Evolutionary conservation across 2,797 vertebrate genomes (phyloP).

Genomic region (Alcedo atthis): DNA sequence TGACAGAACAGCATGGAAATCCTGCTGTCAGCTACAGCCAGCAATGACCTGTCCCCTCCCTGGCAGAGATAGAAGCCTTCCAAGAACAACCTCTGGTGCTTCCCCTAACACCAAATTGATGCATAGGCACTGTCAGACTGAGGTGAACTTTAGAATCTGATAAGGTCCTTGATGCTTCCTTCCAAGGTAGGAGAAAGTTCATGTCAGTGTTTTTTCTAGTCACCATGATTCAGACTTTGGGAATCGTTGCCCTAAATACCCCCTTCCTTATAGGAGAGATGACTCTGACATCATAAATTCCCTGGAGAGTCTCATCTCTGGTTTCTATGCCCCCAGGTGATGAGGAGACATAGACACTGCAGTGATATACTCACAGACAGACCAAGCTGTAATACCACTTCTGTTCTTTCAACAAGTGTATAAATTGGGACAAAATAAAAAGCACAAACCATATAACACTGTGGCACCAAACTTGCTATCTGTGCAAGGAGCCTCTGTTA

Average conservation of each 20-base stretch:
- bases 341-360: neutral
- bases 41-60: neutral
- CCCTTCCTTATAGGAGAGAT: neutral
- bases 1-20: neutral
- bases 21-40: neutral
- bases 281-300: neutral
- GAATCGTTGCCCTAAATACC: neutral
- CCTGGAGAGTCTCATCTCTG: neutral
- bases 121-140: neutral
- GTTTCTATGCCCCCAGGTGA: neutral
- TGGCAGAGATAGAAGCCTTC: neutral
- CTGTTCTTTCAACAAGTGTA: accelerated
- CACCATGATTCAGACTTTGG: neutral
- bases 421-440: conserved; percentile 16
- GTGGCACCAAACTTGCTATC: neutral
- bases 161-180: neutral
- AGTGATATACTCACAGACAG: neutral
- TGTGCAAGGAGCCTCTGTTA: neutral
- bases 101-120: neutral
- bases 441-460: neutral
- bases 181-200: neutral
- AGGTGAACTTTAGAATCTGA: neutral
- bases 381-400: neutral
- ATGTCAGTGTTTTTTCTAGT: neutral
- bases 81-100: neutral